Evolutionary conservation across 2,113 vertebrate genomes (phyloP).

Genomic region (Malaclemys terrapin): DNA sequence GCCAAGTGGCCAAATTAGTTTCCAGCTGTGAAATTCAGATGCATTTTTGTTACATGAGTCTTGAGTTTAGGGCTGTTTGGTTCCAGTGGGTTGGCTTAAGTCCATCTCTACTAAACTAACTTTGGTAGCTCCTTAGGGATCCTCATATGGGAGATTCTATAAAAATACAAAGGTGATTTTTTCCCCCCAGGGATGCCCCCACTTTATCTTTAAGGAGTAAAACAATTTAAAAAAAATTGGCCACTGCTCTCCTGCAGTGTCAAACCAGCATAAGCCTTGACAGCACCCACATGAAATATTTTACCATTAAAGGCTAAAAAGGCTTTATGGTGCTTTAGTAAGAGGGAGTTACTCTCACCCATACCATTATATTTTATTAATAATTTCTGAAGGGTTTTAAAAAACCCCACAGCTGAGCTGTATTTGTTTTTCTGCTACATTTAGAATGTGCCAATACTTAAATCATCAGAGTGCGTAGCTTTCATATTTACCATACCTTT

Average conservation of each 20-base stretch:
- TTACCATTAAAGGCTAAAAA: conserved; percentile 65
- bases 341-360: conserved; percentile 41
- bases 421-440: conserved; percentile 49
- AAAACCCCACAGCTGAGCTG: not conserved
- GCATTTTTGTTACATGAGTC: conserved; percentile 10
- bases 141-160: not conserved
- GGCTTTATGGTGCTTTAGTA: not conserved
- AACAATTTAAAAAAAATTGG: not conserved
- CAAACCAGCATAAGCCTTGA: conserved; percentile 23
- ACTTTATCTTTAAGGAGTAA: conserved; percentile 38
- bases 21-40: not conserved
- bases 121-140: not conserved
- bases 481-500: conserved; percentile 63
- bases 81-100: not conserved
- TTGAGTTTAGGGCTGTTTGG: not conserved
- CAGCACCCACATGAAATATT: conserved; percentile 54
- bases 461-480: conserved; percentile 50
- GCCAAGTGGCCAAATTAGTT: not conserved
- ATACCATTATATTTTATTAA: conserved; percentile 25
- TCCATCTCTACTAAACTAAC: not conserved
- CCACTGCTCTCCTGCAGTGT: not conserved
- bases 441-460: conserved; percentile 65
- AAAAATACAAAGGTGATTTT: conserved; percentile 11
- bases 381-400: conserved; percentile 42
- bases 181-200: not conserved